phyloP scores from a whole-genome alignment of 1,140 invertebrate species.

The Microplitis demolitor region DNA sequence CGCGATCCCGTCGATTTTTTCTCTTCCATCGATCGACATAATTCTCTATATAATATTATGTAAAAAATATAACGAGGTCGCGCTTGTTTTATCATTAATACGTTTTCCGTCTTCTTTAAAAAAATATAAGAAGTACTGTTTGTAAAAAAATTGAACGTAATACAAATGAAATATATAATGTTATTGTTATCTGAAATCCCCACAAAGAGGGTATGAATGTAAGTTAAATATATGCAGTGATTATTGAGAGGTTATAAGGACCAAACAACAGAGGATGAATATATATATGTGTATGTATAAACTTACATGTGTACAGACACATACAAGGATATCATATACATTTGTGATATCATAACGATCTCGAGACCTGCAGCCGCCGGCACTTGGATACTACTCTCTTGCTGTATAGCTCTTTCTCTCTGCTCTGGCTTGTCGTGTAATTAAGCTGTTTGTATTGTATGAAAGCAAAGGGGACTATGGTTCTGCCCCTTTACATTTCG shows the following conservation, averaged over 20 bases:
- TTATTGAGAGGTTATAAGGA: neutral
- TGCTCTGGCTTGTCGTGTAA: constrained; percentile 37
- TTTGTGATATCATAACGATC: constrained; percentile 32
- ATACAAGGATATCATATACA: constrained; percentile 20
- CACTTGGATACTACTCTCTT: neutral
- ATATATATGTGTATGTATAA: neutral
- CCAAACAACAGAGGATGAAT: neutral
- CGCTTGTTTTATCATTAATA: neutral
- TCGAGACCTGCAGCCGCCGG: constrained; percentile 14
- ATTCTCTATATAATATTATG: neutral
- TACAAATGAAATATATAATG: too few relatives aligned
- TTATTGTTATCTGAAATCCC: too few relatives aligned
- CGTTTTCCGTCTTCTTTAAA: too few relatives aligned
- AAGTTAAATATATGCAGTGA: too few relatives aligned
- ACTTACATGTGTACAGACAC: neutral
- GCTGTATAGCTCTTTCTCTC: too few relatives aligned
- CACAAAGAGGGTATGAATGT: too few relatives aligned
- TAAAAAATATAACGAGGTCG: neutral
- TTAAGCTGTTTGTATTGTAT: constrained; percentile 54
- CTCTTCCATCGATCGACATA: constrained; percentile 8
- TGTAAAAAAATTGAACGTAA: too few relatives aligned
- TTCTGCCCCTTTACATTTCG: neutral
- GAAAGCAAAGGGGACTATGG: constrained; percentile 18
- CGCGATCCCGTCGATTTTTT: constrained; percentile 25
- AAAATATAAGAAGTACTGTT: too few relatives aligned